These are phyloP conservation scores for Synanthedon andrenaeformis DNA, from an alignment of 2,888 invertebrate species.

Conservation along the genomic window DNA sequence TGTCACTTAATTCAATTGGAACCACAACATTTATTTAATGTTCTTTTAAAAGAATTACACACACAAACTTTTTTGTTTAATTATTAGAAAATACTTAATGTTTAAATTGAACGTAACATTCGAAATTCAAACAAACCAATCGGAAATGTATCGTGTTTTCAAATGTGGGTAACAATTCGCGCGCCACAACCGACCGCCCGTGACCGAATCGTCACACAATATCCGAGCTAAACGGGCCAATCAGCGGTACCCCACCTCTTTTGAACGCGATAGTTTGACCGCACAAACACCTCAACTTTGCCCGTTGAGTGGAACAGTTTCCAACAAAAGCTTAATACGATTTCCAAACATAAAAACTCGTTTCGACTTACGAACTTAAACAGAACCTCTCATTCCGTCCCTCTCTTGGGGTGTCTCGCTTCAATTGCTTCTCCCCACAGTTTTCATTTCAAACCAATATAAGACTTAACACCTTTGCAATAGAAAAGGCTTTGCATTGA, in stretches of 20 bases:
- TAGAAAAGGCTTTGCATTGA: conserved; percentile 17
- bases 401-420: conserved; percentile 51
- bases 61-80: neutral
- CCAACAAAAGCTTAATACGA: conserved; percentile 71
- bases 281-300: conserved; percentile 65
- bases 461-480: conserved; percentile 1
- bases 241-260: conserved; percentile 56
- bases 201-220: conserved; percentile 52
- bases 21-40: neutral
- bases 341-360: conserved; percentile 71
- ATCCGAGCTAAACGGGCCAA: conserved; percentile 51
- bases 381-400: conserved; percentile 55
- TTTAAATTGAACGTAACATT: neutral
- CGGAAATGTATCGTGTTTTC: conserved; percentile 15
- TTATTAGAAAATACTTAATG: neutral
- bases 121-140: neutral
- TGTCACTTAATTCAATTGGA: conserved; percentile 21
- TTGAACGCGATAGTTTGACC: conserved; percentile 64
- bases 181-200: conserved; percentile 52
- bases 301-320: conserved; percentile 68
- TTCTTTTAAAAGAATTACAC: neutral
- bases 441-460: conserved; percentile 15
- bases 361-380: conserved; percentile 67
- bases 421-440: conserved; percentile 50
- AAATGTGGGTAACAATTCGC: conserved; percentile 30